phyloP scores from a whole-genome alignment of 64 coral and sea anemone species.

The Montipora efflorescens region DNA sequence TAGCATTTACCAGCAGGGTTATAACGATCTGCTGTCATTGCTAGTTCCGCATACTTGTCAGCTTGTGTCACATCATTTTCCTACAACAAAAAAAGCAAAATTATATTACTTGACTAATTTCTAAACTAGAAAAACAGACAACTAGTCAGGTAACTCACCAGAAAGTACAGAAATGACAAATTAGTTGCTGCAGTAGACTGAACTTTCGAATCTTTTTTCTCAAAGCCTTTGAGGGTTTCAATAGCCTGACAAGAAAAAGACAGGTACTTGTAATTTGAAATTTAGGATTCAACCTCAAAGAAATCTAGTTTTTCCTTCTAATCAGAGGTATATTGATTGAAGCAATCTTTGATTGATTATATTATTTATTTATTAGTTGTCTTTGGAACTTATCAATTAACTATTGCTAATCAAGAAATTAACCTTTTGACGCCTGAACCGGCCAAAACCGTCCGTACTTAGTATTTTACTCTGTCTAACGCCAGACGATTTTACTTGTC shows the following conservation, averaged over 20 bases:
- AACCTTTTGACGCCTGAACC: too few species aligned
- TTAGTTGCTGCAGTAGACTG: slow-evolving; percentile 97
- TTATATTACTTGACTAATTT: not conserved
- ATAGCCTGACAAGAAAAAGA: slow-evolving; percentile 68
- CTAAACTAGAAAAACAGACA: not conserved
- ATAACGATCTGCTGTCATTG: slow-evolving; percentile 94
- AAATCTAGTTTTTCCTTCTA: too few species aligned
- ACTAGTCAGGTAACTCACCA: slow-evolving; percentile 69
- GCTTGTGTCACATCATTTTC: slow-evolving; percentile 93
- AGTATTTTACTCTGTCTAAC: too few species aligned
- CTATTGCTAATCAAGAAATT: too few species aligned
- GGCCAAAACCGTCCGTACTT: too few species aligned
- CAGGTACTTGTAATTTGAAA: not conserved
- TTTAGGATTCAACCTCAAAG: too few species aligned
- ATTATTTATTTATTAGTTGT: too few species aligned
- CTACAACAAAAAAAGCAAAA: slow-evolving; percentile 3
- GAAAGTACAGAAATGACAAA: slow-evolving; percentile 93
- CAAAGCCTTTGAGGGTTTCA: slow-evolving; percentile 96
- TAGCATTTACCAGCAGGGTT: slow-evolving; percentile 85
- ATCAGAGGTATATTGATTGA: too few species aligned
- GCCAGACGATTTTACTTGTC: too few species aligned
- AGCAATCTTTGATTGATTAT: too few species aligned
- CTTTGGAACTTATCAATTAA: too few species aligned
- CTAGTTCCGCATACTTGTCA: slow-evolving; percentile 98
- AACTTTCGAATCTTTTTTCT: slow-evolving; percentile 99